Evolutionary conservation across 2,113 vertebrate genomes (phyloP), one percentile per base, ranked within the genome.

Genomic region (Struthidea cinerea): DNA sequence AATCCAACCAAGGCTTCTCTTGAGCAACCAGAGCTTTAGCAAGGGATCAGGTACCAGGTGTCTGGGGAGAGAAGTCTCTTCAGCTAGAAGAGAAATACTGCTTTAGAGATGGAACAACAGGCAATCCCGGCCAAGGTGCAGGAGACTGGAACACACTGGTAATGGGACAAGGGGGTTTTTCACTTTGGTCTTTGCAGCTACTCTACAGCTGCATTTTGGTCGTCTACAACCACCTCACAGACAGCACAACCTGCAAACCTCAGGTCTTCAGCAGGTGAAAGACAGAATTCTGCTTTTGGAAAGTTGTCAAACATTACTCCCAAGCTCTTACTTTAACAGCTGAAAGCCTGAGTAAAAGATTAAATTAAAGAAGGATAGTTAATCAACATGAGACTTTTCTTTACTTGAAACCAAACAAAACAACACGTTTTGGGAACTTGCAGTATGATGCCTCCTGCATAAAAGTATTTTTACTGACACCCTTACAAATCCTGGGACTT

Each of bases 131-230:
- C 8, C n/a, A 26, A 49, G 60, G 23, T 26, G 41, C 71, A 60
- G 35, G 44, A 70, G 13, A 3, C 10, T 55, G 46, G 20, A 67
- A 46, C 10, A 11, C 1, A 9, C 12, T 33, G 42, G 33, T 52
- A 13, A 22, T 17, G 9, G 3, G 6, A 52, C n/a, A 59, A 33
- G 4, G 0, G 0, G 5, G 10, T 20, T 79, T 55, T 55, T 16
- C 5, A 5, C 24, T 59, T 55, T 8, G 7, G 33, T 16, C n/a
- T 64, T 77, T n/a, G 26, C 55, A 74, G 44, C 33, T 56, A 1
- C 26, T 26, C 35, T 37, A 7, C 13, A 26, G 55, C 4, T 65
- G 32, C 9, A 39, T 61, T 20, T 26, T 35, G 21, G 42, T 16
- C 0, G 1, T 8, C 49, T n/a, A 2, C 32, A 32, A 3, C n/a